Percentiles rank a stretch among this genome's conserved stretches.
These are phyloP conservation scores for Procambarus clarkii DNA, from an alignment of 1,140 invertebrate genomes.

Conservation along the genomic window DNA sequence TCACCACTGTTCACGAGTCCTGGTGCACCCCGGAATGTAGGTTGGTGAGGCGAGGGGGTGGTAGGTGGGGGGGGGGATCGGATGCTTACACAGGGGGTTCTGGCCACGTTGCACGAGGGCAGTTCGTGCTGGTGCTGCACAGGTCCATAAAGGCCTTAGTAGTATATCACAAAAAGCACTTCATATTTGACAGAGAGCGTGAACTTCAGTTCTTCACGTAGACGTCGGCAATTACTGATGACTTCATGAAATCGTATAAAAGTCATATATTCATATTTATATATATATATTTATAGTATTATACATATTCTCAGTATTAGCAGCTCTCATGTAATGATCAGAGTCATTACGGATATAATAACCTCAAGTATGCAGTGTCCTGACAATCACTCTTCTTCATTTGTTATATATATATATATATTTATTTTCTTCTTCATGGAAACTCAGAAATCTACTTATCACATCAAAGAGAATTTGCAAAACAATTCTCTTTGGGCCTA, in stretches of 20 bases:
- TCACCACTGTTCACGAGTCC: neutral
- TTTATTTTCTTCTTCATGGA: conserved; percentile 36
- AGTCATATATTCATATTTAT: conserved; percentile 69
- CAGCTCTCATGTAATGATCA: conserved; percentile 59
- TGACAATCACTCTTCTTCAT: conserved; percentile 34
- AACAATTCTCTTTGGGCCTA: conserved; percentile 64
- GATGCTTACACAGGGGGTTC: conserved; percentile 22
- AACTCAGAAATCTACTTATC: conserved; percentile 70
- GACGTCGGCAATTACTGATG: conserved; percentile 22
- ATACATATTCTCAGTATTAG: conserved; percentile 69
- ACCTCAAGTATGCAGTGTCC: conserved; percentile 46
- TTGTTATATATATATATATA: no score
- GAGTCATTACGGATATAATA: conserved; percentile 46
- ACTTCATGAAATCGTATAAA: conserved; percentile 58
- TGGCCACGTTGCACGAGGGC: neutral
- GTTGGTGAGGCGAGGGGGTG: no score
- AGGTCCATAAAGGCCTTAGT: conserved; percentile 1
- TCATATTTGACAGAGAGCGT: neutral
- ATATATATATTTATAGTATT: conserved; percentile 65
- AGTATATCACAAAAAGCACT: conserved; percentile 42
- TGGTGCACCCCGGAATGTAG: neutral
- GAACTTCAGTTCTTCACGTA: neutral
- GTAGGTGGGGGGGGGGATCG: no score
- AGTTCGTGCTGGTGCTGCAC: neutral
- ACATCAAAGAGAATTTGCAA: conserved; percentile 64